Percentiles rank a stretch among this genome's conserved stretches.
Evolutionary conservation across 1,140 invertebrate genomes (phyloP).

Genomic region (Macrotrachela quadricornifera): DNA sequence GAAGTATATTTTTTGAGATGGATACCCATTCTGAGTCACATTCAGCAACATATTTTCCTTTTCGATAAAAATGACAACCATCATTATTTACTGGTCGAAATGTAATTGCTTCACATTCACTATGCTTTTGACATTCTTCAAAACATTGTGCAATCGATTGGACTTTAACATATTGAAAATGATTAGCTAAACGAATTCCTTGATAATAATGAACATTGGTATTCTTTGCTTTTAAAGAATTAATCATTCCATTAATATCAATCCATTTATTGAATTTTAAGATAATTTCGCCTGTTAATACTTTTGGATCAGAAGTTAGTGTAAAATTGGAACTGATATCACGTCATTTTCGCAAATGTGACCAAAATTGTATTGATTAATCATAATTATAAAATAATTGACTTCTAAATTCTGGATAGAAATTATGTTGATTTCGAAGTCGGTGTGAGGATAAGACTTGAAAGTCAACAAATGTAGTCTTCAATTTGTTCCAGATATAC

Average conservation of each 20-base stretch:
- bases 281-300: background rate
- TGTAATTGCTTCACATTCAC: background rate
- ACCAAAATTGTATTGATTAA: background rate
- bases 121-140: background rate
- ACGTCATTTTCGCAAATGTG: background rate
- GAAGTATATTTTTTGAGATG: background rate
- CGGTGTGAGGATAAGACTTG: too few species aligned
- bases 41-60: background rate
- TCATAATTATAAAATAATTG: background rate
- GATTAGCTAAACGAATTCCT: background rate
- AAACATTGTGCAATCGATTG: background rate
- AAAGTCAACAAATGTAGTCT: too few species aligned
- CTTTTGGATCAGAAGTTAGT: background rate
- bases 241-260: background rate
- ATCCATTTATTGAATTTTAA: background rate
- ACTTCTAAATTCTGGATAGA: too few species aligned
- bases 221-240: background rate
- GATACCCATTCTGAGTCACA: background rate
- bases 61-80: slow-evolving; percentile 3
- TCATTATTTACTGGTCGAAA: slow-evolving; percentile 1
- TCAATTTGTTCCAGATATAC: background rate
- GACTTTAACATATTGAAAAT: background rate
- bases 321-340: background rate
- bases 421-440: too few species aligned
- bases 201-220: background rate